A percentile compares a stretch with the other conserved stretches of the same genome.
These are phyloP conservation scores for Desmophyllum pertusum DNA, from an alignment of 92 coral and sea anemone species.

Conservation along the genomic window DNA sequence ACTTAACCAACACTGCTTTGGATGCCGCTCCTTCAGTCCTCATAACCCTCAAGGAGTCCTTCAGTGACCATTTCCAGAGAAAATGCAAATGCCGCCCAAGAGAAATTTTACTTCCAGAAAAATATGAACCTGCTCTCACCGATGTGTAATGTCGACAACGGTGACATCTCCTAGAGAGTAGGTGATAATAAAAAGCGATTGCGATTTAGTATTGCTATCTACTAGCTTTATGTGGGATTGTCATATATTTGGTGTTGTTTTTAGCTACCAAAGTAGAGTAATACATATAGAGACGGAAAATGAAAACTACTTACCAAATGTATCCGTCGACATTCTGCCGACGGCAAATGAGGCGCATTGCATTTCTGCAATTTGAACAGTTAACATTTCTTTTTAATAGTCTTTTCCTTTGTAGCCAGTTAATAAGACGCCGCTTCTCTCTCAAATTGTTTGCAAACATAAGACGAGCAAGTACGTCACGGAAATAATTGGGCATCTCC, in stretches of 20 bases:
- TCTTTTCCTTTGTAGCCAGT: slow-evolving; percentile 28
- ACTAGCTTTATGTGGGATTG: not conserved
- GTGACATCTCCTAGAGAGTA: slow-evolving; percentile 6
- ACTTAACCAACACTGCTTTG: slow-evolving; percentile 14
- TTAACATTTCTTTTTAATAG: slow-evolving; percentile 12
- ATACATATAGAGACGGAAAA: not conserved
- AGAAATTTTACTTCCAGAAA: slow-evolving; percentile 3
- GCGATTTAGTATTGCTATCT: no score
- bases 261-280: not conserved
- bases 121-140: slow-evolving; percentile 13
- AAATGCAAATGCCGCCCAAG: not conserved
- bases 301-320: slow-evolving; percentile 32
- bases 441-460: slow-evolving; percentile 6
- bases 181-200: not conserved
- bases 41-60: slow-evolving; percentile 24
- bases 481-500: slow-evolving; percentile 29
- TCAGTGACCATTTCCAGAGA: slow-evolving; percentile 18
- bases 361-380: slow-evolving; percentile 6
- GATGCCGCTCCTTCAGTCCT: slow-evolving; percentile 31
- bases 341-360: slow-evolving; percentile 17
- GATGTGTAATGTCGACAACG: slow-evolving; percentile 7
- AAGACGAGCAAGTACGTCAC: slow-evolving; percentile 16
- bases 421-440: not conserved
- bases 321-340: slow-evolving; percentile 24
- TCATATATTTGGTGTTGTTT: not conserved